phyloP scores from a whole-genome alignment of 2,113 vertebrate species.

The Rallus limicola region DNA sequence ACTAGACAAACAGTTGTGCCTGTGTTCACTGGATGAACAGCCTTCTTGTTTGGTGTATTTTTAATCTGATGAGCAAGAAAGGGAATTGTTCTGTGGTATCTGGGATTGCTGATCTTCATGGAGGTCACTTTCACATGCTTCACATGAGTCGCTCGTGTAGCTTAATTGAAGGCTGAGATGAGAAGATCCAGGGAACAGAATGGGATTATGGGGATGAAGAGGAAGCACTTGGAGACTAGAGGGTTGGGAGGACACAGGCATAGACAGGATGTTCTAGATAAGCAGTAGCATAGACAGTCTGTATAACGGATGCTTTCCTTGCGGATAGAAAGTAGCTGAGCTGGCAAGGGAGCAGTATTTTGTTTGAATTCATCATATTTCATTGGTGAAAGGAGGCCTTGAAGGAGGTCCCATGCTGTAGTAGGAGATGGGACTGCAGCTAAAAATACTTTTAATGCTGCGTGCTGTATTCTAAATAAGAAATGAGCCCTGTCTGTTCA shows the following conservation, averaged over 20 bases:
- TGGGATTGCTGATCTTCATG: background rate
- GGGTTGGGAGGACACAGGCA: background rate
- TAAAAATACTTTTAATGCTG: background rate
- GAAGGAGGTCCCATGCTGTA: background rate
- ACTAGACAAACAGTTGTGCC: constrained; percentile 52
- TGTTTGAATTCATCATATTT: background rate
- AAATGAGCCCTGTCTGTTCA: background rate
- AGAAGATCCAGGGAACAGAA: background rate
- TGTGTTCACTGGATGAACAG: constrained; percentile 61
- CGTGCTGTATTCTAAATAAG: background rate
- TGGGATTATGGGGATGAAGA: background rate
- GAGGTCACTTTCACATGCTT: background rate
- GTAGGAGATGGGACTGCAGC: background rate
- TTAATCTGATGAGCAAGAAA: constrained; percentile 21
- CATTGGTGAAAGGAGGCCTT: background rate
- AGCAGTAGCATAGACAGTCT: background rate
- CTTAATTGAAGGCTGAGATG: background rate
- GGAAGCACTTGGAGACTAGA: background rate
- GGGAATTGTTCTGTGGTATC: constrained; percentile 2
- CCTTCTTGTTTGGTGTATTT: constrained; percentile 1
- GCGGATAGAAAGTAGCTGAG: background rate
- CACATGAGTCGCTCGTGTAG: background rate
- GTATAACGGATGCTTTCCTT: background rate
- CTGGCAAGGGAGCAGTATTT: background rate
- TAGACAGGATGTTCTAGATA: constrained; percentile 9